Conservation (phyloP, 2,888 invertebrate species). For the Cylloceria caligata region DNA sequence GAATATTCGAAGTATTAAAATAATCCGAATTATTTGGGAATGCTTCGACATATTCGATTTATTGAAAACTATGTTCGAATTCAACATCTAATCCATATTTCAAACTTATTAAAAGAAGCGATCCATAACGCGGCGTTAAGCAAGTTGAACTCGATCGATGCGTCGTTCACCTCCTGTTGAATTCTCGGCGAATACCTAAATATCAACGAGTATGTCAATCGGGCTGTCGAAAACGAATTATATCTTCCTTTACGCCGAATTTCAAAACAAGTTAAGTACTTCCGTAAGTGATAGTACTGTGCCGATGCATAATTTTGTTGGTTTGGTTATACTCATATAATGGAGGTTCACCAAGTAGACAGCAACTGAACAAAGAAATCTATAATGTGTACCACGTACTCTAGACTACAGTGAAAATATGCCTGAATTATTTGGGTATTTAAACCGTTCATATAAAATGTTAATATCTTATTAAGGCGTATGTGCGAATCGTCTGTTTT, state of each 20-base stretch:
- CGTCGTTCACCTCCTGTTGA: conserved; percentile 55
- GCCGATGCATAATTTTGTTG: conserved; percentile 49
- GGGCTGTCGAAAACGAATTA: conserved; percentile 25
- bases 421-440: no score
- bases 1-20: neutral
- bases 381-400: no score
- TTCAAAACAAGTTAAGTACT: conserved; percentile 44
- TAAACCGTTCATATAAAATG: no score
- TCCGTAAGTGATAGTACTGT: conserved; percentile 32
- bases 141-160: conserved; percentile 22
- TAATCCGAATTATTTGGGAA: neutral
- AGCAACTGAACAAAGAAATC: no score
- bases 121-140: conserved; percentile 8
- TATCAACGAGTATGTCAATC: conserved; percentile 20
- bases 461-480: no score
- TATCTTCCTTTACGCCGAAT: conserved; percentile 50
- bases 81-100: neutral
- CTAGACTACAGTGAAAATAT: no score
- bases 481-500: no score
- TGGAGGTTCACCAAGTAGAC: no score
- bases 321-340: conserved; percentile 19
- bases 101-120: neutral
- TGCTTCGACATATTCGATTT: neutral
- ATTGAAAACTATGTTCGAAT: neutral
- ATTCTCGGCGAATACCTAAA: conserved; percentile 50